phyloP scores from a whole-genome alignment of 2,113 vertebrate genomes.

The Chiloscyllium plagiosum region DNA sequence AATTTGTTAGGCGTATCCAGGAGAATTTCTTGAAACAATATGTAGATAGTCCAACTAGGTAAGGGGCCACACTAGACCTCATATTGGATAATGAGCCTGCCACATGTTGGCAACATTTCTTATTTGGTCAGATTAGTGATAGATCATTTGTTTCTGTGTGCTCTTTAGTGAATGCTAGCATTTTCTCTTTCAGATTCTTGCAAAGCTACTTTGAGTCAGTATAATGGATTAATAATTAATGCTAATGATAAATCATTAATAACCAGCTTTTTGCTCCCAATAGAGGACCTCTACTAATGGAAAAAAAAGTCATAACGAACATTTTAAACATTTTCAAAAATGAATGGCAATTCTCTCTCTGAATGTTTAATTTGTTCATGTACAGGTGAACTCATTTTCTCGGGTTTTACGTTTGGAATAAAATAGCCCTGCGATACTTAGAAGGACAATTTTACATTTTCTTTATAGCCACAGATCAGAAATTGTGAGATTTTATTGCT shows the following conservation, averaged over 20 bases:
- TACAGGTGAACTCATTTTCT: background rate
- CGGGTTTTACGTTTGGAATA: background rate
- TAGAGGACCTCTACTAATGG: background rate
- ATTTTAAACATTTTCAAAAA: background rate
- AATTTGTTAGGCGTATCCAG: too few species aligned
- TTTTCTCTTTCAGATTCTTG: background rate
- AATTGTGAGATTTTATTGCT: background rate
- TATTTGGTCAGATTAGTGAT: background rate
- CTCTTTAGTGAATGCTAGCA: background rate
- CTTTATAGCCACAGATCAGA: background rate
- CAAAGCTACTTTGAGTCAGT: background rate
- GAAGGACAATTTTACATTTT: background rate
- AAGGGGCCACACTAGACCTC: too few species aligned
- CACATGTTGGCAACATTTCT: background rate
- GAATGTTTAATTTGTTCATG: background rate
- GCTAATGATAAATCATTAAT: background rate
- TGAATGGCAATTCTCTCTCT: background rate
- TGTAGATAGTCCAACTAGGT: too few species aligned
- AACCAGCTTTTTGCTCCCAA: background rate
- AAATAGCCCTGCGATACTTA: too few species aligned
- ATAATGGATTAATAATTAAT: conserved; percentile 1
- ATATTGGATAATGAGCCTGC: too few species aligned
- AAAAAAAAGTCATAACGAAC: too few species aligned
- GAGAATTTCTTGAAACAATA: too few species aligned
- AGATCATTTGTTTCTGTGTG: background rate